Base-by-base conservation (phyloP, 2,888 invertebrate genomes). In the Pogonocherus hispidulus region DNA sequence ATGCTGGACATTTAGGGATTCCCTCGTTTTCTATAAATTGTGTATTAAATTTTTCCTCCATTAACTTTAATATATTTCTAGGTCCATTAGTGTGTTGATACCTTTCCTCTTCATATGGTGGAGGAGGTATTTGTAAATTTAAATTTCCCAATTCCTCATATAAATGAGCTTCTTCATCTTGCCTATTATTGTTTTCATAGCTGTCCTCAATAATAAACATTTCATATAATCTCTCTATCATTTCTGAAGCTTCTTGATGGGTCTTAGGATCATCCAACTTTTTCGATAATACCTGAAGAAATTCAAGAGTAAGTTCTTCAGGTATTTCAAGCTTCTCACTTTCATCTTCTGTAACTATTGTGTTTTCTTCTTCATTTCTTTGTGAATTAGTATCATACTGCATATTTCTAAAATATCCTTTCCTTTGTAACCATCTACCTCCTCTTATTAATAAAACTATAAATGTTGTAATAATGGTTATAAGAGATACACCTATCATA, bases 211-310 rank as follows among this genome's bases (percentile, higher is more conserved):
- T 89, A 80, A 92, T 92, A 54, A 93, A 91, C 59, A 92, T 87
- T 82, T 92, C 93, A 78, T 93, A 93, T 4, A 93, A 85, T 77
- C 92, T 91, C 80, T 93, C 93, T 69, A 94, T 93, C 87, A 92
- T 91, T 83, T 93, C 92, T 41, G 92, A 87, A 1, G 93, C 93
- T 80, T 93, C 91, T 62, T 90, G 89, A 76, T 92, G 92, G 66
- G 92, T 91, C 63, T 91, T 89, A 0, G 93, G 93, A 80, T 91
- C 91, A 76, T 92, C 91, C 5, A 94, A 82, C 78, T 91, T 90
- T 74, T 91, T 90, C 65, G 91, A 88, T 14, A 94, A 85, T 72
- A 90, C 90, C 75, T 90, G 91, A 67, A 94, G 84, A 56, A 93
- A 87, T 77, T 94, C 93, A 75, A 91, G 90, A 0, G 93, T 93